A percentile compares a stretch with the other conserved stretches of the same genome.
phyloP scores from a whole-genome alignment of 2,888 invertebrate species.

The Teleogryllus oceanicus region DNA sequence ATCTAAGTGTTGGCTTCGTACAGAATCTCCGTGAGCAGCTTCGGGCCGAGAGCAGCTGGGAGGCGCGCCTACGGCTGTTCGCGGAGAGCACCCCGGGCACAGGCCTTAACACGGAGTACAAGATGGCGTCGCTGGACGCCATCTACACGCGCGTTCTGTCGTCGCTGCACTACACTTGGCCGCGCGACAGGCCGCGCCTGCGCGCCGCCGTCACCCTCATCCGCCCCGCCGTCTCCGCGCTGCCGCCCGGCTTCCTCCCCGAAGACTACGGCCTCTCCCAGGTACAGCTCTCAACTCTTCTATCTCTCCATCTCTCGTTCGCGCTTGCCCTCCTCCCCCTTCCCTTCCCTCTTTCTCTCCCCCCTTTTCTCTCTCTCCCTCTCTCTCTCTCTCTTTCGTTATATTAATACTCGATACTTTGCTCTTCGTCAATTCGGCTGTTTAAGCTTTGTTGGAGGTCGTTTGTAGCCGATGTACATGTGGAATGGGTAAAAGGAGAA shows the following conservation, averaged over 20 bases:
- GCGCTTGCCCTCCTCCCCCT: no score
- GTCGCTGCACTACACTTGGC: slow-evolving; percentile 52
- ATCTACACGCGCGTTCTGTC: slow-evolving; percentile 57
- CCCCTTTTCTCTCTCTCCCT: no score
- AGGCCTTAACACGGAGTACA: slow-evolving; percentile 47
- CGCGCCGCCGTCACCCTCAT: slow-evolving; percentile 59
- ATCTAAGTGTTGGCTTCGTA: no score
- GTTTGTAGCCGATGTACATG: no score
- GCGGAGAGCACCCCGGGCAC: slow-evolving; percentile 35
- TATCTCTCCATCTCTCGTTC: no score
- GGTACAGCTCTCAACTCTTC: slow-evolving; percentile 40
- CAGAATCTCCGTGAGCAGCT: no score
- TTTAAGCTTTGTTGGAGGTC: no score
- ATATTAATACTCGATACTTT: no score
- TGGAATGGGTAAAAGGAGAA: no score
- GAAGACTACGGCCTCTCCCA: slow-evolving; percentile 62
- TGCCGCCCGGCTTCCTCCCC: slow-evolving; percentile 50
- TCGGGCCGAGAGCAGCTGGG: neutral
- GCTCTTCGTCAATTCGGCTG: no score
- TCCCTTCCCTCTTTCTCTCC: no score
- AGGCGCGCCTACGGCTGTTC: neutral
- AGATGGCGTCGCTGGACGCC: slow-evolving; percentile 47
- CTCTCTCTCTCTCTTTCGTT: no score
- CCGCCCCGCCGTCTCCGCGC: slow-evolving; percentile 55
- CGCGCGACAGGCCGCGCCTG: slow-evolving; percentile 42